These are phyloP conservation scores for Origma solitaria DNA, from an alignment of 2,113 vertebrate species.

Conservation along the genomic window DNA sequence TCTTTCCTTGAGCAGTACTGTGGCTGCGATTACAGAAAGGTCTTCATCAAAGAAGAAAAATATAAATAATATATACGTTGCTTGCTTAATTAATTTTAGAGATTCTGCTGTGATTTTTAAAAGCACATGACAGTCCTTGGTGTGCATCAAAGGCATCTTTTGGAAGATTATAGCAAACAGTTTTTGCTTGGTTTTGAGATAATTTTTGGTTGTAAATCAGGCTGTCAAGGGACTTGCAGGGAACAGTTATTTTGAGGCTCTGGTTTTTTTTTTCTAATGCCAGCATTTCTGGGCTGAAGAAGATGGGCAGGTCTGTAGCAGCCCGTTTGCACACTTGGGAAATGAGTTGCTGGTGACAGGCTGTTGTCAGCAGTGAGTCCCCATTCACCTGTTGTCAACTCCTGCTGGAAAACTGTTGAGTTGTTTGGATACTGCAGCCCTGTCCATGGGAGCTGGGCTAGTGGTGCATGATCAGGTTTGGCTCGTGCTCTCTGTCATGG, in stretches of 20 bases:
- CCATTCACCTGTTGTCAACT: background rate
- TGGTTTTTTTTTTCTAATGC: background rate
- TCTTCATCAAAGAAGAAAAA: background rate
- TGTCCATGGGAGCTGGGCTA: rapidly evolving
- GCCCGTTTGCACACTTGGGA: rapidly evolving
- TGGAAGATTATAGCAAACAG: background rate
- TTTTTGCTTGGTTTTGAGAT: background rate
- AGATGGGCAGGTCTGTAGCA: background rate
- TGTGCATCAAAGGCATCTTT: background rate
- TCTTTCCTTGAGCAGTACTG: background rate
- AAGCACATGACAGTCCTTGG: background rate
- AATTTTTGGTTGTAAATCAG: background rate
- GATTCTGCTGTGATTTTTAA: background rate
- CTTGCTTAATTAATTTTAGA: background rate
- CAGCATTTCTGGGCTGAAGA: background rate
- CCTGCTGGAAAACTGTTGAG: background rate
- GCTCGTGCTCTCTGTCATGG: background rate
- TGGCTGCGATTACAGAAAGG: background rate
- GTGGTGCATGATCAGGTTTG: rapidly evolving
- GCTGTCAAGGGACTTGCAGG: background rate
- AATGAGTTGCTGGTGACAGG: background rate
- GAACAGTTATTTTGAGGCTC: background rate
- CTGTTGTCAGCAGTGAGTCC: background rate
- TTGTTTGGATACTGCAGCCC: background rate
- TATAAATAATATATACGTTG: background rate